These are phyloP conservation scores for Dysidea cf. avara DNA, from an alignment of 37 sponge, comb jelly and placozoan species.

Conservation along the genomic window DNA sequence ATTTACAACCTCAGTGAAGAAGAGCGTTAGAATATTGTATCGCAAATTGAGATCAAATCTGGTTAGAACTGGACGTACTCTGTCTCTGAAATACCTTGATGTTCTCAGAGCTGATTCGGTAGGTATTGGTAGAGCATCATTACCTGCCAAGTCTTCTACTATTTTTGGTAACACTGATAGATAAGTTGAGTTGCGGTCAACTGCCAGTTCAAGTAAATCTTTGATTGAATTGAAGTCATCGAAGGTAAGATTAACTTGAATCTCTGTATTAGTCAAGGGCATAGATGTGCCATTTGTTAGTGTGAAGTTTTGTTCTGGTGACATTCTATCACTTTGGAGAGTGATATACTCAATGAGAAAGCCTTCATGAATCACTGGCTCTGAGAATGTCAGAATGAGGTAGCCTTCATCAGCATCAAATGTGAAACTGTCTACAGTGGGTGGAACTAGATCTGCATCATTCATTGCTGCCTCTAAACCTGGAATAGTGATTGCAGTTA, in stretches of 20 bases:
- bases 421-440: slow-evolving; percentile 47
- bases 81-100: slow-evolving; percentile 57
- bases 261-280: slow-evolving; percentile 10
- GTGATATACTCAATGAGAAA: slow-evolving; percentile 59
- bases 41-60: slow-evolving; percentile 69
- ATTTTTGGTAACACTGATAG: slow-evolving; percentile 54
- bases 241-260: slow-evolving; percentile 41
- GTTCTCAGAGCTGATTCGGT: slow-evolving; percentile 27
- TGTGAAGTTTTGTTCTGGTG: slow-evolving; percentile 35
- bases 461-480: slow-evolving; percentile 32
- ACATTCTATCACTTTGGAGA: slow-evolving; percentile 39
- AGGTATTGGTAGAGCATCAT: slow-evolving; percentile 67
- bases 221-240: slow-evolving; percentile 77
- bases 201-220: slow-evolving; percentile 47
- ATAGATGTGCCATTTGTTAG: slow-evolving; percentile 37
- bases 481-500: slow-evolving; percentile 35
- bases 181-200: slow-evolving; percentile 32
- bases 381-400: slow-evolving; percentile 71
- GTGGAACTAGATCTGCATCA: slow-evolving; percentile 80
- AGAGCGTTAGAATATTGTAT: slow-evolving; percentile 54
- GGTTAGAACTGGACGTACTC: slow-evolving; percentile 47
- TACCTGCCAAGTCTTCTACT: slow-evolving; percentile 78
- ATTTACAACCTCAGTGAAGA: slow-evolving; percentile 80
- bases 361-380: slow-evolving; percentile 43
- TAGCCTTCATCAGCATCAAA: slow-evolving; percentile 61